Evolutionary conservation across 2,113 vertebrate genomes (phyloP).

Genomic region (Henicopernis longicauda): DNA sequence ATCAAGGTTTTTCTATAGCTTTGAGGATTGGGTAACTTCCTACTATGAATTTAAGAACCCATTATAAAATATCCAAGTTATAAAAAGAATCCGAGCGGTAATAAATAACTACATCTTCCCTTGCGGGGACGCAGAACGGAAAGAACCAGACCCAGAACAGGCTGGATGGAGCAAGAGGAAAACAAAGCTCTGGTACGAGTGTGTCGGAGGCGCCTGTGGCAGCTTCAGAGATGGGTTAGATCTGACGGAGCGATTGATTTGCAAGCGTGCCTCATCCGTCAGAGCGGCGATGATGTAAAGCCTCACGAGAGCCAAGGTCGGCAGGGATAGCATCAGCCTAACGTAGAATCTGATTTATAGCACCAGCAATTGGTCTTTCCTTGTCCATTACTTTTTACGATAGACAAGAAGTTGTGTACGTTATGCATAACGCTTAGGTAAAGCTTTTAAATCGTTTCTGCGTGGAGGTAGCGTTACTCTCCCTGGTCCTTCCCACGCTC

Average conservation of each 20-base stretch:
- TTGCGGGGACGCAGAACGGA: fast-evolving
- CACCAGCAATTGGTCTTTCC: neutral
- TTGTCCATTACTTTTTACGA: neutral
- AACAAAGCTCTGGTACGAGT: fast-evolving
- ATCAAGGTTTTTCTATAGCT: neutral
- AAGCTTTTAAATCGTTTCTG: neutral
- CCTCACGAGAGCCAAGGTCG: neutral
- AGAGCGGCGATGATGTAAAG: neutral
- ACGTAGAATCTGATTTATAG: fast-evolving
- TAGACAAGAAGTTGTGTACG: fast-evolving
- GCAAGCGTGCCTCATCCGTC: neutral
- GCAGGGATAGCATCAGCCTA: neutral
- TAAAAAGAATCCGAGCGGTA: neutral
- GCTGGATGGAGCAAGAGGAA: neutral
- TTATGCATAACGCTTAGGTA: neutral
- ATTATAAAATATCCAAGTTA: neutral
- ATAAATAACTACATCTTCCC: neutral
- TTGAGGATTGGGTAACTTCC: neutral
- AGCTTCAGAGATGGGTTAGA: neutral
- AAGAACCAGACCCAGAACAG: neutral
- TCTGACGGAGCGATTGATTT: neutral
- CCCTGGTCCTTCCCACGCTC: neutral
- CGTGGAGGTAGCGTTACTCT: fast-evolving
- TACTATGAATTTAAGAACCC: neutral
- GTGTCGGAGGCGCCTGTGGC: fast-evolving